Percentiles rank a stretch among this genome's conserved stretches.
Evolutionary conservation across 2,888 invertebrate species (phyloP).

Genomic region (Thecocarcelia acutangulata): DNA sequence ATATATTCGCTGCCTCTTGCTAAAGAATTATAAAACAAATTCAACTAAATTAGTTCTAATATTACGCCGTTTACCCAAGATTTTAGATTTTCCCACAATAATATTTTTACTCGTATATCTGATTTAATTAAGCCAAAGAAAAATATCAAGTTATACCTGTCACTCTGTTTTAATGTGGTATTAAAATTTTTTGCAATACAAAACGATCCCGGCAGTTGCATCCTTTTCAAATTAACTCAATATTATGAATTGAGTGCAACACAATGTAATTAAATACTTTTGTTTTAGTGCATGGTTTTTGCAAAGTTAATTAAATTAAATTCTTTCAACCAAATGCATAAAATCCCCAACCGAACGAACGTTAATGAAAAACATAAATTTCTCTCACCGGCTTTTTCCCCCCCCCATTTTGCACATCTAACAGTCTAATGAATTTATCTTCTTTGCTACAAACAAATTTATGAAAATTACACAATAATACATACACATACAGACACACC

Average conservation of each 20-base stretch:
- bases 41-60: no score
- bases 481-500: neutral
- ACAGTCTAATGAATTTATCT: conserved; percentile 16
- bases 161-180: neutral
- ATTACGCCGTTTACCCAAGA: no score
- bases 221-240: neutral
- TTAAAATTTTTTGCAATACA: neutral
- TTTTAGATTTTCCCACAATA: no score
- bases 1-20: no score
- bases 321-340: conserved; percentile 55
- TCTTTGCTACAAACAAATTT: conserved; percentile 7
- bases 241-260: conserved; percentile 17
- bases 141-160: conserved; percentile 13
- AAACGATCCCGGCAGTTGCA: neutral
- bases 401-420: conserved; percentile 1
- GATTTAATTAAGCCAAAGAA: no score
- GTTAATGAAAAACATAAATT: conserved; percentile 27
- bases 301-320: conserved; percentile 61
- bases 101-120: no score
- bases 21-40: no score
- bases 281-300: conserved; percentile 35
- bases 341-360: conserved; percentile 29
- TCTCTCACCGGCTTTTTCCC: neutral
- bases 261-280: conserved; percentile 47
- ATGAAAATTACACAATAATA: neutral